Conservation (phyloP, 1,140 invertebrate genomes). For the Drosophila tsacasi region DNA sequence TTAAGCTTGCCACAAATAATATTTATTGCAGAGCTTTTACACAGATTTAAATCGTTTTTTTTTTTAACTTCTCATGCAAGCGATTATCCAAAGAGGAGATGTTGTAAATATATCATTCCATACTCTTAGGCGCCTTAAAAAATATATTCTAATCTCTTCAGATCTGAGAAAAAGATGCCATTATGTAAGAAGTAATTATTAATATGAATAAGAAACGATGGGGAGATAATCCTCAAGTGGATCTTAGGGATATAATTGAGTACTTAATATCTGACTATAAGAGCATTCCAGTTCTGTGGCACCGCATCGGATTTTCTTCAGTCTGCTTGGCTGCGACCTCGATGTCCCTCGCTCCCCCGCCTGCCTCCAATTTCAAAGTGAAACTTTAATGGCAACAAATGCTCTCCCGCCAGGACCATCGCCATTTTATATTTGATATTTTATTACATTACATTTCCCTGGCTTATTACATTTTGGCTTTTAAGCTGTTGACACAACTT, state of each 20-base stretch:
- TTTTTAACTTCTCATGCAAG: neutral
- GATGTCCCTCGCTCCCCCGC: constrained; percentile 5
- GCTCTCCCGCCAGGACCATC: constrained; percentile 48
- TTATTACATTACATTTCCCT: constrained; percentile 84
- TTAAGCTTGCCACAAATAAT: constrained; percentile 11
- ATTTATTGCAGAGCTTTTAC: constrained; percentile 13
- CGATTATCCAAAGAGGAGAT: neutral
- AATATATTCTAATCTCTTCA: neutral
- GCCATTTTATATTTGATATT: constrained; percentile 80
- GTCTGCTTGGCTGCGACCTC: constrained; percentile 9
- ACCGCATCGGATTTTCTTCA: neutral
- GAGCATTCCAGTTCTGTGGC: neutral
- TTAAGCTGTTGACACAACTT: constrained; percentile 84
- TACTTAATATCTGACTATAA: neutral
- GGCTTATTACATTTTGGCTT: constrained; percentile 84
- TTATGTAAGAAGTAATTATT: neutral
- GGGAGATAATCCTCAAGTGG: too few relatives aligned
- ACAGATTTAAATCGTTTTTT: constrained; percentile 21
- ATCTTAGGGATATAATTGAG: neutral
- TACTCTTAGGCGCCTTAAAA: neutral
- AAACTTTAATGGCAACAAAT: constrained; percentile 81
- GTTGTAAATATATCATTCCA: neutral
- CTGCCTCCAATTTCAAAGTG: constrained; percentile 71
- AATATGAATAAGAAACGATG: neutral
- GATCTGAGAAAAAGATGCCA: neutral